Conservation (phyloP, 2,888 invertebrate species). For the Nemurella pictetii region DNA sequence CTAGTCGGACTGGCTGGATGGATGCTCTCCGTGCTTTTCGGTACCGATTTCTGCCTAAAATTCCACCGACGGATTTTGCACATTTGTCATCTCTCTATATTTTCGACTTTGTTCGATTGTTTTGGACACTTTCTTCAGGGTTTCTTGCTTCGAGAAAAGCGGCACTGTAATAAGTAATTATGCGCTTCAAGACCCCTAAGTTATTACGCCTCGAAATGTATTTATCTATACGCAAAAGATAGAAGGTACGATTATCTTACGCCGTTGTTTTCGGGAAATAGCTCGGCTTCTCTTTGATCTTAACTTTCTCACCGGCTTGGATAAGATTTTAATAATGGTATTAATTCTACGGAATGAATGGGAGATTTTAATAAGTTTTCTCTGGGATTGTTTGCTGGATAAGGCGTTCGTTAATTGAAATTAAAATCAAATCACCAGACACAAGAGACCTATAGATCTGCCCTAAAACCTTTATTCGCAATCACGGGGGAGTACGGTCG, state of each 20-base stretch:
- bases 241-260: conserved; percentile 23
- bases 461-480: neutral
- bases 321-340: conserved; percentile 28
- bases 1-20: neutral
- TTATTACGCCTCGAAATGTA: neutral
- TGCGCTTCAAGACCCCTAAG: conserved; percentile 12
- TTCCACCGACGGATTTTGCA: neutral
- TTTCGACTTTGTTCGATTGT: conserved; percentile 4
- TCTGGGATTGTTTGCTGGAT: conserved; percentile 10
- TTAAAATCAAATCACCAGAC: conserved; percentile 27
- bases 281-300: conserved; percentile 25
- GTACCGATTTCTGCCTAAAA: neutral
- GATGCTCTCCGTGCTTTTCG: neutral
- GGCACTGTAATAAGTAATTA: conserved; percentile 16
- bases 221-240: conserved; percentile 27
- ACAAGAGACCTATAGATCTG: conserved; percentile 13
- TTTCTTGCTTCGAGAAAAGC: neutral
- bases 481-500: neutral
- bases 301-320: neutral
- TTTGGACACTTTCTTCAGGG: conserved; percentile 5
- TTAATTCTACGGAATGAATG: conserved; percentile 24
- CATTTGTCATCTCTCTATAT: neutral
- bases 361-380: conserved; percentile 29
- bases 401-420: conserved; percentile 27
- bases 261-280: conserved; percentile 18